Conservation (phyloP, 2,113 vertebrate species). For the Argyrosomus japonicus region DNA sequence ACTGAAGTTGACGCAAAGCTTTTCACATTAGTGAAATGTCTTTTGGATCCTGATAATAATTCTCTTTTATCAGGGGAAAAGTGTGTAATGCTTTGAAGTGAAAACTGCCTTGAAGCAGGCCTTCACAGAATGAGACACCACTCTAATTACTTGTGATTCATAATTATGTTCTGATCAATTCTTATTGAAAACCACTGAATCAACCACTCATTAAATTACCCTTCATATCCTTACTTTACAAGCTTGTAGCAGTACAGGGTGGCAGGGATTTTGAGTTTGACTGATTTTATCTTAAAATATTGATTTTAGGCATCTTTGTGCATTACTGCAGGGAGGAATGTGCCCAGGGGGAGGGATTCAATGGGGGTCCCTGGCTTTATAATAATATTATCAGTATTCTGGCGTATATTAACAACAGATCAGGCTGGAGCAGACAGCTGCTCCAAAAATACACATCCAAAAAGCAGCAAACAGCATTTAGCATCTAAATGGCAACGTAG, state of each 20-base stretch:
- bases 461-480: neutral
- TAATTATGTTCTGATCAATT: slow-evolving; percentile 69
- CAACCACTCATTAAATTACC: slow-evolving; percentile 55
- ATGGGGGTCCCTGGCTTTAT: neutral
- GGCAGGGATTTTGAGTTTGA: neutral
- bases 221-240: slow-evolving; percentile 27
- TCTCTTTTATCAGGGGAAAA: slow-evolving; percentile 60
- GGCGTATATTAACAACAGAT: too few relatives aligned
- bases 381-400: too few relatives aligned
- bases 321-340: neutral
- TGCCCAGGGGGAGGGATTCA: neutral
- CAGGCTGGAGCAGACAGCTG: too few relatives aligned
- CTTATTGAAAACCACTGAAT: slow-evolving; percentile 53
- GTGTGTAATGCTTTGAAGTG: slow-evolving; percentile 56
- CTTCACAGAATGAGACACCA: slow-evolving; percentile 41
- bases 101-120: slow-evolving; percentile 49
- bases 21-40: slow-evolving; percentile 59
- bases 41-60: slow-evolving; percentile 51
- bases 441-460: too few relatives aligned
- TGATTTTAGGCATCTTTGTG: too few relatives aligned
- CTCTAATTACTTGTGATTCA: slow-evolving; percentile 57
- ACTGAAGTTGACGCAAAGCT: slow-evolving; percentile 62
- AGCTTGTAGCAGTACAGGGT: slow-evolving; percentile 11
- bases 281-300: neutral
- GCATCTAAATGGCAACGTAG: neutral